These are phyloP conservation scores for Callithrix jacchus DNA, from an alignment of 2,113 vertebrate genomes.

Conservation along the genomic window DNA sequence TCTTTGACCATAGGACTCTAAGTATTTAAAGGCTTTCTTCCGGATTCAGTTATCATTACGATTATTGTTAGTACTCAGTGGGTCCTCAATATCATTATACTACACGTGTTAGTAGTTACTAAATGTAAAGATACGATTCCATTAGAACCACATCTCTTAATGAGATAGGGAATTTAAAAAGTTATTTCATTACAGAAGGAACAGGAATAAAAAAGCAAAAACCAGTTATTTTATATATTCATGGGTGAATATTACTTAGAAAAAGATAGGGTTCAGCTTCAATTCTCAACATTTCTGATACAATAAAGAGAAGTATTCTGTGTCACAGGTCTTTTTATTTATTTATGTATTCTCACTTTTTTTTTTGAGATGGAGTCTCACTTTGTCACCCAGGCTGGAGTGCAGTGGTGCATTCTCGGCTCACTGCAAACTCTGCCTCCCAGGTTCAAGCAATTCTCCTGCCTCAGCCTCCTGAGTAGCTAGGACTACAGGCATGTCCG, in stretches of 20 bases:
- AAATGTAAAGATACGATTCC: slow-evolving; percentile 7
- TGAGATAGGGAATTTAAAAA: not conserved
- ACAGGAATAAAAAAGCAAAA: too few species aligned
- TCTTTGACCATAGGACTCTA: not conserved
- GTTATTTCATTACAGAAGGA: not conserved
- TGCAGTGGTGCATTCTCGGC: too few species aligned
- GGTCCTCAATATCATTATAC: not conserved
- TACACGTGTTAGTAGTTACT: not conserved
- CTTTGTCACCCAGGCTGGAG: too few species aligned
- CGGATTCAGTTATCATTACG: not conserved
- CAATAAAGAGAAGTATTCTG: not conserved
- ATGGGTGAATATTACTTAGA: not conserved
- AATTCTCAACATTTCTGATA: not conserved
- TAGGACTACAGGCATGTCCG: too few species aligned
- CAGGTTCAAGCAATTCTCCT: too few species aligned
- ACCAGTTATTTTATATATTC: not conserved
- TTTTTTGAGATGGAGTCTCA: too few species aligned
- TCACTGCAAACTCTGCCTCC: too few species aligned
- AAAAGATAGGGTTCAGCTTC: not conserved
- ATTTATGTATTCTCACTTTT: not conserved
- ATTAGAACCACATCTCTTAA: not conserved
- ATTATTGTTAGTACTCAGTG: not conserved
- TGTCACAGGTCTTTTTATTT: not conserved
- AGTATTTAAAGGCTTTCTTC: not conserved
- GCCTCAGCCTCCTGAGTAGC: too few species aligned